Evolutionary conservation across 2,888 invertebrate species (phyloP).

Genomic region (Metallyticus violacea): DNA sequence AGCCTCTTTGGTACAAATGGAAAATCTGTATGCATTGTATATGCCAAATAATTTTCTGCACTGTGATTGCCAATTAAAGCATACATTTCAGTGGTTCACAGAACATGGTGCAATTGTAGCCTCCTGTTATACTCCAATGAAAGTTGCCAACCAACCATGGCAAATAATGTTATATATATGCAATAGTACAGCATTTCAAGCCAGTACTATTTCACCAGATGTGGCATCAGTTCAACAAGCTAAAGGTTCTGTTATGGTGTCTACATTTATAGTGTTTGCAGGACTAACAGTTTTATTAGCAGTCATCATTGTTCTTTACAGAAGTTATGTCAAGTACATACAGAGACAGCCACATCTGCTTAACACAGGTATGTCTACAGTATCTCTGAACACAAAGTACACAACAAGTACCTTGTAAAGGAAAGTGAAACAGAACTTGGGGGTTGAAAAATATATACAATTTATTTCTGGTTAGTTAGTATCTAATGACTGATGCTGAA

Average conservation of each 20-base stretch:
- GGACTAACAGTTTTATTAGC: background rate
- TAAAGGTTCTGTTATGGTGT: background rate
- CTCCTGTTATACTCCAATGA: background rate
- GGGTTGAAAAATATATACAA: too few relatives aligned
- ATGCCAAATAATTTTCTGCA: background rate
- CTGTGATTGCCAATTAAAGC: background rate
- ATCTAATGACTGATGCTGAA: too few relatives aligned
- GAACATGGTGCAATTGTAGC: background rate
- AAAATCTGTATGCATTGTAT: background rate
- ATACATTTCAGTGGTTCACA: background rate
- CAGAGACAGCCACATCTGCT: too few relatives aligned
- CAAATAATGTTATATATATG: background rate
- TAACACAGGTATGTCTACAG: too few relatives aligned
- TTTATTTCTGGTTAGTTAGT: too few relatives aligned
- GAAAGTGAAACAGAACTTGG: too few relatives aligned
- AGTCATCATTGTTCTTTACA: background rate
- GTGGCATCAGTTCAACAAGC: background rate
- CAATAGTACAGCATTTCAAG: background rate
- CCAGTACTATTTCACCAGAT: background rate
- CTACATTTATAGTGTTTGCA: background rate
- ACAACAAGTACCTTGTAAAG: too few relatives aligned
- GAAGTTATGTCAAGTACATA: background rate
- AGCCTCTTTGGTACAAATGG: background rate
- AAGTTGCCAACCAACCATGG: background rate
- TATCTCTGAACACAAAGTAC: too few relatives aligned